Conservation (phyloP, 2,888 invertebrate genomes). For the Alentia gelatinosa region DNA sequence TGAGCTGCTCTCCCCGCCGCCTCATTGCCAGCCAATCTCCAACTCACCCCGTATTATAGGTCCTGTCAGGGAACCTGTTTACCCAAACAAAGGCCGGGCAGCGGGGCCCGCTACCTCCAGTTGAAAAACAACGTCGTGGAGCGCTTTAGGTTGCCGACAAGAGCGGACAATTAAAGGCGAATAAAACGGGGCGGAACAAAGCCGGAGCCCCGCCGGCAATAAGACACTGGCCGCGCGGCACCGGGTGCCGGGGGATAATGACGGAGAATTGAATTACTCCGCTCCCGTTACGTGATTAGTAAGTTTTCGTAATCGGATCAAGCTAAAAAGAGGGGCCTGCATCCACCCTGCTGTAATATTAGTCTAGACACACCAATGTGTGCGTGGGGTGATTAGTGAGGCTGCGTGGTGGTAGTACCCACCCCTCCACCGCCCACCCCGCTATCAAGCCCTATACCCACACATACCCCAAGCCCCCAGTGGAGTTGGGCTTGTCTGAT, state of each 20-base stretch:
- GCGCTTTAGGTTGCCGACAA: not conserved
- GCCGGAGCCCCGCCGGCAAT: not conserved
- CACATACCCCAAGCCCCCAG: too few species aligned
- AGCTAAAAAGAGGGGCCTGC: not conserved
- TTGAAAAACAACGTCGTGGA: too few species aligned
- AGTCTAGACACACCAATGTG: conserved; percentile 18
- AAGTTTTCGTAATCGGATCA: conserved; percentile 42
- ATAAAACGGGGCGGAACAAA: not conserved
- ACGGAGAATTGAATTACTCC: not conserved
- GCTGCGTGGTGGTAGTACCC: not conserved
- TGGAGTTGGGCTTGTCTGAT: too few species aligned
- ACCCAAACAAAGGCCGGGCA: not conserved
- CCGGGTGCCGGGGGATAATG: conserved; percentile 25
- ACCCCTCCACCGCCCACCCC: not conserved
- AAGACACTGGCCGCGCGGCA: not conserved
- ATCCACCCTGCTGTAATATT: not conserved
- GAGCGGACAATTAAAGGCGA: not conserved
- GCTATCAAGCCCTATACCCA: too few species aligned
- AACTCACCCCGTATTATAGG: not conserved
- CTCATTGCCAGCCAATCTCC: not conserved
- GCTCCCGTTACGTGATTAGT: conserved; percentile 32
- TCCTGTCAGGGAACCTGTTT: not conserved
- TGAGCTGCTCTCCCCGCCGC: not conserved
- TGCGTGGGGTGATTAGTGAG: not conserved
- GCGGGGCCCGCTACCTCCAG: too few species aligned